Percentiles rank a stretch among this genome's conserved stretches.
These are phyloP conservation scores for Sciurus vulgaris DNA, from an alignment of 2,797 vertebrate species.

Conservation along the genomic window DNA sequence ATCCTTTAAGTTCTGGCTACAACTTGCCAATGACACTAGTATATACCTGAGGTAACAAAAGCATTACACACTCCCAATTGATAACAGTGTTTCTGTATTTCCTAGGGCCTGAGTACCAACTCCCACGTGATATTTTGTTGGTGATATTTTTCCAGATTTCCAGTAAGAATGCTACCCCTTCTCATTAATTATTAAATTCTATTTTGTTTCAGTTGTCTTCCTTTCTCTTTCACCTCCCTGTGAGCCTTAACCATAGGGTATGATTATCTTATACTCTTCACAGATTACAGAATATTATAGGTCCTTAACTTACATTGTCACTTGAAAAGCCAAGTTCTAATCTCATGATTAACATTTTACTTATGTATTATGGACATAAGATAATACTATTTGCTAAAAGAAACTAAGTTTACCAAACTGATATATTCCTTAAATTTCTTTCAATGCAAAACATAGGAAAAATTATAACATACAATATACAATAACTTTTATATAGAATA, in stretches of 20 bases:
- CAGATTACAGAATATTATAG: background rate
- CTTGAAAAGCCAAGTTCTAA: background rate
- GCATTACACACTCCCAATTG: too few relatives aligned
- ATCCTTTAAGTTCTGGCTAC: background rate
- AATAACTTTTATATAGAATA: background rate
- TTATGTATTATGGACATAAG: background rate
- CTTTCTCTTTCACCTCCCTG: background rate
- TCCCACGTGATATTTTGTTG: background rate
- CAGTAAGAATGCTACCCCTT: background rate
- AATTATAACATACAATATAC: background rate
- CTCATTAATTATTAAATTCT: background rate
- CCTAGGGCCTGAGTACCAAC: background rate
- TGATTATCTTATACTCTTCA: background rate
- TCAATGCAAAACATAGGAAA: background rate
- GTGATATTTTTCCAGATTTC: background rate
- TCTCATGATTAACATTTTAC: background rate
- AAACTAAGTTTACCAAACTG: background rate
- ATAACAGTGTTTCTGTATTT: background rate
- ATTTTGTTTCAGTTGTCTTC: background rate
- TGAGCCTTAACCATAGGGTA: background rate
- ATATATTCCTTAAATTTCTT: background rate
- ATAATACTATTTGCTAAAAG: background rate
- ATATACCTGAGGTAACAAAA: background rate
- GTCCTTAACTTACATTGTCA: background rate
- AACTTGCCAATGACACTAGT: background rate